Base-by-base conservation (phyloP, 2,113 vertebrate species). In the Tragelaphus buxtoni region DNA sequence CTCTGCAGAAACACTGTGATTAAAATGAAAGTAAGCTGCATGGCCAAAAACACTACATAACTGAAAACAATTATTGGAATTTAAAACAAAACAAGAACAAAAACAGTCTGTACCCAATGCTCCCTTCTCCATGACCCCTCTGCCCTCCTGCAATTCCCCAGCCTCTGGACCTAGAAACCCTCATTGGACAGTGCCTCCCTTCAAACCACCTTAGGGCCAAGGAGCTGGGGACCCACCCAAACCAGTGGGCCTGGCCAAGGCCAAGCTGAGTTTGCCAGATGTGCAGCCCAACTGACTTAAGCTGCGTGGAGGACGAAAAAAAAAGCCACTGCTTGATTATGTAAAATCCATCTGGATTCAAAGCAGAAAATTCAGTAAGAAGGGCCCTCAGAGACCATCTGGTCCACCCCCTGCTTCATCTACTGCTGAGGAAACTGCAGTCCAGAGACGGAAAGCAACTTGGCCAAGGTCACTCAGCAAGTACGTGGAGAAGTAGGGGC, bases 41-140 rank as follows among this genome's bases (percentile, higher is more conserved):
- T 51, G 88, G 89, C 95, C 79, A 56, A 85, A 97, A 97, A 81
- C 47, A 93, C 61, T 17, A 69, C 84, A 77, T 63, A 80, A 79
- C 87, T 90, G 80, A 97, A 97, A 97, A 97, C 94, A 96, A 96
- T 90, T 86, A 95, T 45, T 96, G 96, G 96, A 96, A 97, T 97
- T 95, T 85, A 72, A 92, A 97, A 95, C 91, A 97, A 97, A 97
- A 84, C 89, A 94, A 94, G 86, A 95, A 95, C 55, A 93, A 63
- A 97, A 96, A 90, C 97, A 96, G 92, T 39, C 24, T 96, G 87
- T 93, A 96, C 94, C 77, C 76, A 77, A 35, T 28, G 69, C 65
- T 93, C 96, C 85, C n/a, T 95, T 94, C 74, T 81, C 69, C 4
- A 0, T 95, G 92, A 95, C 96, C 47, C 89, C 82, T 12, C 79